Evolutionary conservation across 2,797 vertebrate genomes (phyloP), one percentile per base, ranked within the genome.

Genomic region (Galaxias olidus): DNA sequence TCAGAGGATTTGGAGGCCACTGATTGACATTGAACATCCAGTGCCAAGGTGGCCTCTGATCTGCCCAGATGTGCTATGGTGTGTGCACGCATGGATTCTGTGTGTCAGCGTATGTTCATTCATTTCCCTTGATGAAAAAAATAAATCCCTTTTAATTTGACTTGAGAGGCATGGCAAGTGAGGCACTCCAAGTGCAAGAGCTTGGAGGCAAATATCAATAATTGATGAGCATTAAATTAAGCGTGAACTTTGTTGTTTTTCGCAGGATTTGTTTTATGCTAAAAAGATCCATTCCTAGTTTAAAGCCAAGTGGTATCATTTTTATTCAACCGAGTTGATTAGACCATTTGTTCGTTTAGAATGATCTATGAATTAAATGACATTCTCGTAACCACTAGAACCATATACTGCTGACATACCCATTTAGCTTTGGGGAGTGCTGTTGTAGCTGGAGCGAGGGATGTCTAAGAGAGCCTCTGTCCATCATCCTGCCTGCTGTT

Each of bases 191-290:
- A 72, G 75, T 74, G 78, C 72, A 57, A 70, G 57, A 66, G 73
- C 78, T 78, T 2, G 19, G 66, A 83, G 80, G 75, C 72, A 58
- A 75, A 78, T 70, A 66, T 87, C 74, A 74, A 83, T 87, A 87
- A 90, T 82, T 84, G 64, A 88, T 87, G 74, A 89, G 73, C 73
- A 81, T 61, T 68, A 84, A 89, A 86, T 88, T 67, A 87, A 81
- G 83, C 81, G 66, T 86, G 53, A 73, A 66, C 59, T 42, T 63
- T 81, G 79, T 89, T 89, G 65, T 83, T 76, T 65, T 79, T 81
- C 43, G 15, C 10, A 17, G 20, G 58, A 30, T 61, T 17, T 13
- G 51, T 63, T 19, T 20, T 51, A 18, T 58, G 4, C 9, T 63
- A 15, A 54, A 57, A 71, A 64, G 40, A 6, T 15, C 19, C 63